Evolutionary conservation across 2,113 vertebrate species (phyloP), one percentile per base, ranked within the genome.

Genomic region (Natator depressus): DNA sequence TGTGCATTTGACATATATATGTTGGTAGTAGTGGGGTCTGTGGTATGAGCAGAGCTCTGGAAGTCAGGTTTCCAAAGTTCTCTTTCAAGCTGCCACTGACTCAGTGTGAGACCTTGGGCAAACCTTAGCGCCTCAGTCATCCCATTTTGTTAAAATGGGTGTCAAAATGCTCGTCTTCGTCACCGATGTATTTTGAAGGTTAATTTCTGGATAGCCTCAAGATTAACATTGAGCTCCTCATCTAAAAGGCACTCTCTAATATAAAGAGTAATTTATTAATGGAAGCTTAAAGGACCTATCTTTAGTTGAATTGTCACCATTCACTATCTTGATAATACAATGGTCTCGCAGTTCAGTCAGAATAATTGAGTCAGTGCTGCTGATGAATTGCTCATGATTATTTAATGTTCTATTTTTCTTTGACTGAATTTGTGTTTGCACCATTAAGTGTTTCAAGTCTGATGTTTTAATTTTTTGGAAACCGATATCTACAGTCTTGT

Each of bases 11-110:
- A 93, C 92, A 59, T 75, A 1, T 24, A 25, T 81, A 86, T 90
- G 1, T 80, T 87, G 31, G 38, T 79, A 65, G 25, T 75, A 10
- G 22, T 82, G 75, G 16, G 4, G 80, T 31, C 76, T 83, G 53
- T 50, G 53, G 22, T 86, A 25, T 72, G 69, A n/a, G 20, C 65
- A 69, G 65, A 69, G 16, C 17, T 19, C 69, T 9, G 4, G 82
- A 91, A 47, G 69, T 82, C 53, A 9, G 6, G 81, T 90, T 90
- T 93, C 54, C 10, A 47, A 31, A 8, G 79, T 90, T 90, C n/a
- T 69, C 59, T 38, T 91, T 1, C 5, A 19, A 62, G 0, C 11
- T 87, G 1, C 54, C 1, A 2, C 53, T 22, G 20, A 54, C 14
- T 54, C 27, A 79, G 3, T 82, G 17, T 13, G 53, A 5, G 47